phyloP scores from a whole-genome alignment of 2,888 invertebrate species.

The Tetranychus piercei region DNA sequence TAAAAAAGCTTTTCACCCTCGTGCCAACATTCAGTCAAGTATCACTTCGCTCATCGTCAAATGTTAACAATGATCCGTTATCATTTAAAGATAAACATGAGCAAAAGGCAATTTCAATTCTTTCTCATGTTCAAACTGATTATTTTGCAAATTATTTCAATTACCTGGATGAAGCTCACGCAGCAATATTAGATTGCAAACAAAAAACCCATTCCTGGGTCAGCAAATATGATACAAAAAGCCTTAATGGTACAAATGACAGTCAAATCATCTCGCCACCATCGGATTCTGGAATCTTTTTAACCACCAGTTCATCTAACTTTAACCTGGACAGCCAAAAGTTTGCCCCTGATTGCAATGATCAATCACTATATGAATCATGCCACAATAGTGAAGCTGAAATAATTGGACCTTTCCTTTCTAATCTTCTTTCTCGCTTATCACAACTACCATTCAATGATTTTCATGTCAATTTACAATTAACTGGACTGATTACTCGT shows the following conservation, averaged over 20 bases:
- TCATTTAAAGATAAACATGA: background rate
- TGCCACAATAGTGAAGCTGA: background rate
- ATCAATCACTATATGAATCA: background rate
- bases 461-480: constrained; percentile 61
- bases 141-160: constrained; percentile 32
- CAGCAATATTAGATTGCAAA: constrained; percentile 34
- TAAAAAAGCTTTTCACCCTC: constrained; percentile 53
- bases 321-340: background rate
- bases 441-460: constrained; percentile 66
- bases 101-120: background rate
- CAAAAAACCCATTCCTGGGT: constrained; percentile 10
- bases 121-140: constrained; percentile 14
- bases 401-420: constrained; percentile 51
- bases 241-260: background rate
- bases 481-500: constrained; percentile 67
- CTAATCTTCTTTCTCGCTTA: constrained; percentile 56
- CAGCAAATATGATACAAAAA: background rate
- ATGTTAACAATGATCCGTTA: background rate
- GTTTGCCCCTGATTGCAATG: background rate
- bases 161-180: constrained; percentile 65
- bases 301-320: background rate
- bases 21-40: constrained; percentile 42
- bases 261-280: background rate
- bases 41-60: constrained; percentile 18
- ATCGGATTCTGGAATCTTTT: background rate